These are phyloP conservation scores for Palythoa caribaeorum DNA, from an alignment of 92 coral and sea anemone species.

Conservation along the genomic window DNA sequence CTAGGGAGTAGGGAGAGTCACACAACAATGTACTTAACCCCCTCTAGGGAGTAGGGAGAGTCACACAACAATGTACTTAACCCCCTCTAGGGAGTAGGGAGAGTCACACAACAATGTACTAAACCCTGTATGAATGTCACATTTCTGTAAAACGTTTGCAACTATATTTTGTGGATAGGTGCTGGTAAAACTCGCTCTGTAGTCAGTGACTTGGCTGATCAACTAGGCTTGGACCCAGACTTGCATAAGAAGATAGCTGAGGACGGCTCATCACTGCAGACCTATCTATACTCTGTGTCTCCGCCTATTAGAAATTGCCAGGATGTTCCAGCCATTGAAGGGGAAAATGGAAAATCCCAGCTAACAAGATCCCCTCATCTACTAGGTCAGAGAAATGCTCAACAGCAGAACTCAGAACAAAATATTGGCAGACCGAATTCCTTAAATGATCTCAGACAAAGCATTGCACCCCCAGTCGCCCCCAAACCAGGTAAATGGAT, in stretches of 20 bases:
- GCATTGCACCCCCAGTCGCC: slow-evolving; percentile 68
- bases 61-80: too few species aligned
- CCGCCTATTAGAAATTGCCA: slow-evolving; percentile 35
- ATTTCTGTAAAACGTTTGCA: neutral
- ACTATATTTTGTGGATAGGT: slow-evolving; percentile 41
- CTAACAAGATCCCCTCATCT: neutral
- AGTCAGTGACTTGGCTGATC: slow-evolving; percentile 73
- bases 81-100: neutral
- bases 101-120: neutral
- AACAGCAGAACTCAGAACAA: slow-evolving; percentile 16
- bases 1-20: too few species aligned
- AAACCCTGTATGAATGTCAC: neutral
- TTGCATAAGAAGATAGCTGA: slow-evolving; percentile 54
- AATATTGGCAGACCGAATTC: slow-evolving; percentile 70
- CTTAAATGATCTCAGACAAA: slow-evolving; percentile 71
- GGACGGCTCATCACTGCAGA: slow-evolving; percentile 49
- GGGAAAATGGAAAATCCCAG: neutral
- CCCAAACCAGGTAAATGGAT: slow-evolving; percentile 69
- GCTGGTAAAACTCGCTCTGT: slow-evolving; percentile 70
- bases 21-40: too few species aligned
- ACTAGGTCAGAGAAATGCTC: slow-evolving; percentile 7
- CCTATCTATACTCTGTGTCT: slow-evolving; percentile 78
- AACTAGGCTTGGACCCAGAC: slow-evolving; percentile 73
- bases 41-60: too few species aligned
- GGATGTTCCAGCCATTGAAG: neutral